Evolutionary conservation across 2,113 vertebrate genomes (phyloP).

Genomic region (Aphyosemion australe): DNA sequence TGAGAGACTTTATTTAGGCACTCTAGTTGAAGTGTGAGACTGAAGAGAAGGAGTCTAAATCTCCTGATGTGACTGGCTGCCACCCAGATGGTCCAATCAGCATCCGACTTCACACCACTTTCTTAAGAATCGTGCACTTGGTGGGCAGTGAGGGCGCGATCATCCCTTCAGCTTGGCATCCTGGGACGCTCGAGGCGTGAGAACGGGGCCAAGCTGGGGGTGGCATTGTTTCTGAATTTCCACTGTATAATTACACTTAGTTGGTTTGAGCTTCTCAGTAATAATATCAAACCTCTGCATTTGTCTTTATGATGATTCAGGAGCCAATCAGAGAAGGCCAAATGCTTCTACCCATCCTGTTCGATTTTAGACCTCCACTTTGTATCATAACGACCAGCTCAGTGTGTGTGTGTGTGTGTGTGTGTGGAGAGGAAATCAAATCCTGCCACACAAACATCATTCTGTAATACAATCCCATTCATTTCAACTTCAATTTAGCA

Average conservation of each 20-base stretch:
- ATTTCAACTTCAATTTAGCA: constrained; percentile 84
- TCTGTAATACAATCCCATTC: constrained; percentile 81
- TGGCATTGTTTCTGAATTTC: constrained; percentile 40
- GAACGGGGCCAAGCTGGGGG: constrained; percentile 38
- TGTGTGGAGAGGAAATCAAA: constrained; percentile 77
- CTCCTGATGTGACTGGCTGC: constrained; percentile 31
- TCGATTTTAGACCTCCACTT: constrained; percentile 80
- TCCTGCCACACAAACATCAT: constrained; percentile 80
- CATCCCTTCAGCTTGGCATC: constrained; percentile 28
- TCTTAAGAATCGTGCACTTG: constrained; percentile 20
- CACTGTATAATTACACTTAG: constrained; percentile 55
- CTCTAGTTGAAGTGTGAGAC: constrained; percentile 25
- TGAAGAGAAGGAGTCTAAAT: constrained; percentile 17
- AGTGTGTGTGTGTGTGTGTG: constrained; percentile 75
- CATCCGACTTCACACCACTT: constrained; percentile 15
- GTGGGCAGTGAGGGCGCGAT: constrained; percentile 13
- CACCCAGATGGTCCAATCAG: constrained; percentile 27
- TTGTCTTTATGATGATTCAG: constrained; percentile 75
- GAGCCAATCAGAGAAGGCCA: constrained; percentile 78
- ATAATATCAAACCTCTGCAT: constrained; percentile 67
- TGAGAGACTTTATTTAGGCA: constrained; percentile 47
- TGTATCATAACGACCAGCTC: constrained; percentile 75
- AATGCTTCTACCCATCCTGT: constrained; percentile 68
- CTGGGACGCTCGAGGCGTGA: constrained; percentile 39
- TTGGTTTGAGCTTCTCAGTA: constrained; percentile 50